Evolutionary conservation across 2,888 invertebrate genomes (phyloP).

Genomic region (Trisateles emortualis): DNA sequence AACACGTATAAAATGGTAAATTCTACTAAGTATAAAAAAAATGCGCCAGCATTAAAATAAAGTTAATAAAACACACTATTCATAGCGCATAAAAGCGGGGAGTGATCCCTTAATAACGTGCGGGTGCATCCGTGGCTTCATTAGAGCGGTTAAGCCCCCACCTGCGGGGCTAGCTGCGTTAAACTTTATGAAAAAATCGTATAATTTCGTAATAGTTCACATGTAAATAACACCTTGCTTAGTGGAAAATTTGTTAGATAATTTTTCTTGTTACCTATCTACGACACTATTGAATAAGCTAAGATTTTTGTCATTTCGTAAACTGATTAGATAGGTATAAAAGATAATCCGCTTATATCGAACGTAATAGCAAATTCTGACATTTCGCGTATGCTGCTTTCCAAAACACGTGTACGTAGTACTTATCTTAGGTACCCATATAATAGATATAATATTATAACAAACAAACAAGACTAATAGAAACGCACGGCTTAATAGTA

Average conservation of each 20-base stretch:
- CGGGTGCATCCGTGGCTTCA: conserved; percentile 66
- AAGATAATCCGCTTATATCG: too few relatives aligned
- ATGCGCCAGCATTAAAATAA: conserved; percentile 57
- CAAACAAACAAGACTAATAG: too few relatives aligned
- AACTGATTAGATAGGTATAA: too few relatives aligned
- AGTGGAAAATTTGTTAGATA: not conserved
- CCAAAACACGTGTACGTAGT: too few relatives aligned
- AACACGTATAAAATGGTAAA: not conserved
- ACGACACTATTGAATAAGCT: too few relatives aligned
- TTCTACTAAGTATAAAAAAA: conserved; percentile 37
- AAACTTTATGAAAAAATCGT: conserved; percentile 57
- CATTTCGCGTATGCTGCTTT: too few relatives aligned
- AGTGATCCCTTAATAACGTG: conserved; percentile 72
- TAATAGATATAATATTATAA: too few relatives aligned
- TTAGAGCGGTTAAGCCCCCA: conserved; percentile 60
- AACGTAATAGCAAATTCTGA: too few relatives aligned
- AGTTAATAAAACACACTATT: conserved; percentile 68
- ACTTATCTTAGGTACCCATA: too few relatives aligned
- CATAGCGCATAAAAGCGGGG: conserved; percentile 59
- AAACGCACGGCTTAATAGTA: too few relatives aligned
- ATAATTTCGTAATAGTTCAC: conserved; percentile 38
- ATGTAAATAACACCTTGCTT: conserved; percentile 8
- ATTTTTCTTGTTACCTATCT: conserved; percentile 1
- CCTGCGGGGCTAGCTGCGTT: conserved; percentile 45
- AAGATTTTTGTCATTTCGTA: too few relatives aligned